Evolutionary conservation across 2,113 vertebrate species (phyloP).

Genomic region (Vidua macroura): DNA sequence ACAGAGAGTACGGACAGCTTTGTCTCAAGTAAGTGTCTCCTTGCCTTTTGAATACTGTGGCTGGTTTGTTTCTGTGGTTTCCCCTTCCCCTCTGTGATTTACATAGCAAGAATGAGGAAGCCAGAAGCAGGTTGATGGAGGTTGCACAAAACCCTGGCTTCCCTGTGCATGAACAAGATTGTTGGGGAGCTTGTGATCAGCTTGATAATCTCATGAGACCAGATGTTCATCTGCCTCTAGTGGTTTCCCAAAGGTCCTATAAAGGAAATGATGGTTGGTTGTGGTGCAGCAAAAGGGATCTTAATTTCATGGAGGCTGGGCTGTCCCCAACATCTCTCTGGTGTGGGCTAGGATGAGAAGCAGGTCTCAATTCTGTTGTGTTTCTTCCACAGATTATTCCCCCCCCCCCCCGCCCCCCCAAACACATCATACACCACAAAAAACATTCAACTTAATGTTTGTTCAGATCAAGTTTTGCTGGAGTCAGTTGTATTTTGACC

Average conservation of each 20-base stretch:
- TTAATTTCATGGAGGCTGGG: background rate
- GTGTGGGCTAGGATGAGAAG: background rate
- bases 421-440: background rate
- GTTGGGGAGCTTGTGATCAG: background rate
- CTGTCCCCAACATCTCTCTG: background rate
- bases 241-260: background rate
- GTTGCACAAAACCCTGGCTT: background rate
- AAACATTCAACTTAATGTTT: background rate
- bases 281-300: background rate
- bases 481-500: background rate
- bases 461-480: background rate
- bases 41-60: background rate
- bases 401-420: too few species aligned
- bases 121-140: background rate
- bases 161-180: background rate
- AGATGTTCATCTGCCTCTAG: background rate
- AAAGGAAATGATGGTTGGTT: background rate
- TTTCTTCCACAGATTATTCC: background rate
- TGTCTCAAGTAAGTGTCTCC: conserved; percentile 77
- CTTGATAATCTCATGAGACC: background rate
- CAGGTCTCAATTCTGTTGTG: background rate
- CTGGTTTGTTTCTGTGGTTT: background rate
- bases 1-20: conserved; percentile 80
- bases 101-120: background rate
- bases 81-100: background rate